phyloP scores from a whole-genome alignment of 2,113 vertebrate genomes.

The Mugil cephalus region DNA sequence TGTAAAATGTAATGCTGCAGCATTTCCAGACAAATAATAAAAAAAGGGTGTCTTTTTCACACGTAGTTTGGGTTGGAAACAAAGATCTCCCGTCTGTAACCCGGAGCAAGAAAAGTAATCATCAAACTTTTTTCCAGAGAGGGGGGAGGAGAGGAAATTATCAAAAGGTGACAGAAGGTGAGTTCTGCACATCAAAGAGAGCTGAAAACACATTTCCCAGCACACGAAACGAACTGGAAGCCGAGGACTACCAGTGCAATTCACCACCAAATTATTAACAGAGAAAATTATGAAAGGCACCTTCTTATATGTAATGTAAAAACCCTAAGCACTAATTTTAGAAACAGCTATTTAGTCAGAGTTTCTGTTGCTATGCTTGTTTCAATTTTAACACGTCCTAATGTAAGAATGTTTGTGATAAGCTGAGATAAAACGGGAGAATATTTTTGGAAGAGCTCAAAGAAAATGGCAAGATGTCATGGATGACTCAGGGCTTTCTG shows the following conservation, averaged over 20 bases:
- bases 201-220: slow-evolving; percentile 16
- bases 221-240: slow-evolving; percentile 18
- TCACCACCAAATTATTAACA: slow-evolving; percentile 1
- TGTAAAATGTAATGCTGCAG: slow-evolving; percentile 49
- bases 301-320: not conserved
- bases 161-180: slow-evolving; percentile 37
- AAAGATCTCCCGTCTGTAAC: slow-evolving; percentile 58
- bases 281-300: not conserved
- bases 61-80: slow-evolving; percentile 29
- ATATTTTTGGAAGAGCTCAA: slow-evolving; percentile 37
- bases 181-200: slow-evolving; percentile 42
- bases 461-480: slow-evolving; percentile 36
- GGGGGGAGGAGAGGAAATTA: slow-evolving; percentile 22
- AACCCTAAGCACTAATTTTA: slow-evolving; percentile 5
- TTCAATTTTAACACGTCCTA: not conserved
- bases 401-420: slow-evolving; percentile 27
- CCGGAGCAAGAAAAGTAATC: slow-evolving; percentile 64
- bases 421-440: slow-evolving; percentile 38
- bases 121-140: slow-evolving; percentile 41
- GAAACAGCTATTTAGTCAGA: slow-evolving; percentile 21
- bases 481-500: slow-evolving; percentile 35
- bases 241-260: slow-evolving; percentile 27
- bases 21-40: slow-evolving; percentile 42
- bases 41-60: slow-evolving; percentile 39
- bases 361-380: not conserved